Conservation (phyloP, 2,113 vertebrate species). For the Stictonetta naevosa region DNA sequence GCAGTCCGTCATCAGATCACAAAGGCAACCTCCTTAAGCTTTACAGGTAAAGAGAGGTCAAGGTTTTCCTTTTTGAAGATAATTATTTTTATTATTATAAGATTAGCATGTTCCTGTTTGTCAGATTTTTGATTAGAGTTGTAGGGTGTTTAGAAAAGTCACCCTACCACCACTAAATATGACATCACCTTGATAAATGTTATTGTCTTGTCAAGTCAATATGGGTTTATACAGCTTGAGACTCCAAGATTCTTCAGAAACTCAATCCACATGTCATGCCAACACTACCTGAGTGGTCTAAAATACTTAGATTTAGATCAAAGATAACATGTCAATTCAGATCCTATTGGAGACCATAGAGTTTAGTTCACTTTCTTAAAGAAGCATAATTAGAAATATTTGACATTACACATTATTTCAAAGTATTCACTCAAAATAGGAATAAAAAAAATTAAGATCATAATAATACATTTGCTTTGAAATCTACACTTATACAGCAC, state of each 20-base stretch:
- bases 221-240: rapidly evolving
- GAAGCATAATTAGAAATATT: background rate
- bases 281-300: background rate
- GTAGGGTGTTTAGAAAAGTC: background rate
- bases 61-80: background rate
- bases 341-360: background rate
- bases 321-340: background rate
- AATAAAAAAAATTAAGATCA: background rate
- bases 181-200: background rate
- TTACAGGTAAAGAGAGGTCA: background rate
- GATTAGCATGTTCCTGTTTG: background rate
- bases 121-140: background rate
- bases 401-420: background rate
- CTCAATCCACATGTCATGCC: background rate
- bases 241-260: background rate
- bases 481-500: background rate
- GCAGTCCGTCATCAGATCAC: background rate
- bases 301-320: background rate
- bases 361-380: background rate
- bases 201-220: background rate
- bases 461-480: background rate
- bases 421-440: background rate
- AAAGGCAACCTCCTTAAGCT: background rate
- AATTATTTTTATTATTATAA: background rate
- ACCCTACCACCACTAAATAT: background rate